phyloP scores from a whole-genome alignment of 2,797 vertebrate genomes.

The Darevskia mixta region DNA sequence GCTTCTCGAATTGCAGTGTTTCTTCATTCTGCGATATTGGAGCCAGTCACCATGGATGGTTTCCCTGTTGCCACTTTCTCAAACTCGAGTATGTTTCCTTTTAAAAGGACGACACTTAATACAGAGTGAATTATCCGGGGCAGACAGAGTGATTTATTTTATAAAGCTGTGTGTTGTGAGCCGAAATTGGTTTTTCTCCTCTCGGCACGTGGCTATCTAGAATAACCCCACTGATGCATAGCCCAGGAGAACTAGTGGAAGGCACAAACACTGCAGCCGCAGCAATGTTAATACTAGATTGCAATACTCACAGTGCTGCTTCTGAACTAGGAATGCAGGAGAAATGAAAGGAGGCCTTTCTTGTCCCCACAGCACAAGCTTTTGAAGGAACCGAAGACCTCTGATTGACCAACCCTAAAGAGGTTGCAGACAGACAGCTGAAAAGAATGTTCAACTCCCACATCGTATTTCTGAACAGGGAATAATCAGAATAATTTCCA shows the following conservation, averaged over 20 bases:
- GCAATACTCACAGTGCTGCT: not conserved
- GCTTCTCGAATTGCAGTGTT: conserved; percentile 55
- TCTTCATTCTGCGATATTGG: conserved; percentile 35
- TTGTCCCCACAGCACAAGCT: conserved; percentile 38
- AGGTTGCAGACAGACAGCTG: not conserved
- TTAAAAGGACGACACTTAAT: conserved; percentile 70
- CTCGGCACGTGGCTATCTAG: fast-evolving
- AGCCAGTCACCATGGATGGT: conserved; percentile 41
- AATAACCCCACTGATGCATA: not conserved
- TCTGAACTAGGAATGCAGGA: not conserved
- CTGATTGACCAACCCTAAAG: not conserved
- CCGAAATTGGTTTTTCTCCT: conserved; percentile 70
- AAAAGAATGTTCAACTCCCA: not conserved
- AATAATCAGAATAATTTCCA: not conserved
- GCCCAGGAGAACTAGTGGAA: not conserved
- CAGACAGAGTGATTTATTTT: conserved; percentile 68
- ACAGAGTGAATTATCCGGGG: conserved; percentile 69
- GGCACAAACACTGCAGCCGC: not conserved
- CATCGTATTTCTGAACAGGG: fast-evolving
- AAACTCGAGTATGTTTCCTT: conserved; percentile 21
- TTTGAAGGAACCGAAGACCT: conserved; percentile 30
- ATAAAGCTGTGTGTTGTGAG: conserved; percentile 50
- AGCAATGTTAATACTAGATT: not conserved
- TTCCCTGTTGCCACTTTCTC: conserved; percentile 55
- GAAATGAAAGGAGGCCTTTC: not conserved